Percentiles rank a stretch among this genome's conserved stretches.
phyloP scores from a whole-genome alignment of 1,140 invertebrate species.

The Pemphigus obesinymphae region DNA sequence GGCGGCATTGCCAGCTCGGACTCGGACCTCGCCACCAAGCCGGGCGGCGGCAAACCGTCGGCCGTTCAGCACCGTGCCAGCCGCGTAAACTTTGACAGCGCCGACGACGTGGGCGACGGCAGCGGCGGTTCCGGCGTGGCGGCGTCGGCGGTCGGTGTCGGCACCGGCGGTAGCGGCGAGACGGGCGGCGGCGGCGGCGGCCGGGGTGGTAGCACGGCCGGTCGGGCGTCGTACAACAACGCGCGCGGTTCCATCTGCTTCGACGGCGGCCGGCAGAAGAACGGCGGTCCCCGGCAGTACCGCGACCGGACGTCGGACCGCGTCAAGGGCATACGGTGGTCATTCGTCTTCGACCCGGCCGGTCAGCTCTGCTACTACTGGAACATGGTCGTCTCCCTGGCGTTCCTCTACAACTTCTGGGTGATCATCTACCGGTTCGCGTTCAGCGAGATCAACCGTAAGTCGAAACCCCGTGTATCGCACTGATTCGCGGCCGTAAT shows the following conservation, averaged over 20 bases:
- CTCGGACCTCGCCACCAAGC: slow-evolving; percentile 61
- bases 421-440: slow-evolving; percentile 97
- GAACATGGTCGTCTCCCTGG: slow-evolving; percentile 94
- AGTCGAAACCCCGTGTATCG: slow-evolving; percentile 51
- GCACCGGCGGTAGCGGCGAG: slow-evolving; percentile 50
- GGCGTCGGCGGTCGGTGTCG: slow-evolving; percentile 49
- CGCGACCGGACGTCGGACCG: slow-evolving; percentile 18
- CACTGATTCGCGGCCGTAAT: no score
- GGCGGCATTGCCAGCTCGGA: slow-evolving; percentile 64
- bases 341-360: slow-evolving; percentile 88
- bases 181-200: not conserved
- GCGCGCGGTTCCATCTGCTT: slow-evolving; percentile 35
- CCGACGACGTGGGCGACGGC: slow-evolving; percentile 44
- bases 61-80: slow-evolving; percentile 56
- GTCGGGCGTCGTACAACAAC: slow-evolving; percentile 27
- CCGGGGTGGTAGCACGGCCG: not conserved
- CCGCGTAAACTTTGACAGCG: slow-evolving; percentile 59
- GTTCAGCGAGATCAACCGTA: slow-evolving; percentile 85
- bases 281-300: slow-evolving; percentile 26
- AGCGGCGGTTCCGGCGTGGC: slow-evolving; percentile 53
- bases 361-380: slow-evolving; percentile 90
- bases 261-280: slow-evolving; percentile 18
- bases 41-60: slow-evolving; percentile 51
- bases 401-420: slow-evolving; percentile 99
- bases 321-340: slow-evolving; percentile 62